phyloP scores from a whole-genome alignment of 1,140 invertebrate species.

The Drosophila arawakana region DNA sequence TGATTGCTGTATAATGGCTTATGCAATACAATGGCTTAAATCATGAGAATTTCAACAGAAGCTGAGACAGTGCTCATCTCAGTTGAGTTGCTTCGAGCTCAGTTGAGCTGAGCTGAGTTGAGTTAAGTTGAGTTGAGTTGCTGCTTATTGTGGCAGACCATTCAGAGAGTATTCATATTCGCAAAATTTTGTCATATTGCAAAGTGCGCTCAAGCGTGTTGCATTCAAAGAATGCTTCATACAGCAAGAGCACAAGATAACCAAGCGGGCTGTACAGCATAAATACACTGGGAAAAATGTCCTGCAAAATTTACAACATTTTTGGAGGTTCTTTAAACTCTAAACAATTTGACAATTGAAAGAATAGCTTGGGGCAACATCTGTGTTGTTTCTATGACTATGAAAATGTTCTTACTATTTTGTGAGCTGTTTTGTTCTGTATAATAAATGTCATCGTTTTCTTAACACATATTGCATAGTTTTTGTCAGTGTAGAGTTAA shows the following conservation, averaged over 20 bases:
- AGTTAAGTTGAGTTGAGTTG: slow-evolving; percentile 5
- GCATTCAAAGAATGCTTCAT: slow-evolving; percentile 52
- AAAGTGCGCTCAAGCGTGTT: slow-evolving; percentile 63
- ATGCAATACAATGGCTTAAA: slow-evolving; percentile 3
- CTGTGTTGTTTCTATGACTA: too few species aligned
- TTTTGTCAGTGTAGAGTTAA: not conserved
- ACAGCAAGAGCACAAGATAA: not conserved
- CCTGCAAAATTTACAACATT: too few species aligned
- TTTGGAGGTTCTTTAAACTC: too few species aligned
- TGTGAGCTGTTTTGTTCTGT: too few species aligned
- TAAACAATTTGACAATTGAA: too few species aligned
- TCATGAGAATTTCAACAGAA: not conserved
- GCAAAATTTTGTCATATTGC: slow-evolving; percentile 68
- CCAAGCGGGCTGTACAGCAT: too few species aligned
- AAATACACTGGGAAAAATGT: too few species aligned
- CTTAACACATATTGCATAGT: too few species aligned
- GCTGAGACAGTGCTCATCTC: slow-evolving; percentile 9
- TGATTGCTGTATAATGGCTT: not conserved
- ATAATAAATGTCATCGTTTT: too few species aligned
- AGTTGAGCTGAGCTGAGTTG: slow-evolving; percentile 15
- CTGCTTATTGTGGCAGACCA: not conserved
- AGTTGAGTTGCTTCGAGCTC: slow-evolving; percentile 15
- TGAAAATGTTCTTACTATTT: too few species aligned
- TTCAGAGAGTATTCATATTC: slow-evolving; percentile 32
- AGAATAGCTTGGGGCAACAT: too few species aligned